Percentiles rank a stretch among this genome's conserved stretches.
Evolutionary conservation across 2,113 vertebrate species (phyloP).

Genomic region (Pheucticus melanocephalus): DNA sequence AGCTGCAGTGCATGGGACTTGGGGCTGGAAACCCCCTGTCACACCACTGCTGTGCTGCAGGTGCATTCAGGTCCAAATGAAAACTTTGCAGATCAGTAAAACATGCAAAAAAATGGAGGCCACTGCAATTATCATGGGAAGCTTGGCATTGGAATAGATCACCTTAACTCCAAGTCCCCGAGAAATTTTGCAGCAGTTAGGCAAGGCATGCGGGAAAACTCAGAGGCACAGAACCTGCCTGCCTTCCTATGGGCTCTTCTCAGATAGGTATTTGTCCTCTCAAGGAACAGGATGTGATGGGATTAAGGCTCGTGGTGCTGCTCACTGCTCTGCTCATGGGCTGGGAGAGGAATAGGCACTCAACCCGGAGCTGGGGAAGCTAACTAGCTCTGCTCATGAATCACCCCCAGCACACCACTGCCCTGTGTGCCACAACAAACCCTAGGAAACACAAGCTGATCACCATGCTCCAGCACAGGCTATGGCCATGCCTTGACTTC

Average conservation of each 20-base stretch:
- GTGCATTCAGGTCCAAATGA: not conserved
- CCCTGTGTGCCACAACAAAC: not conserved
- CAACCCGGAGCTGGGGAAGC: fast-evolving
- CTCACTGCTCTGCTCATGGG: not conserved
- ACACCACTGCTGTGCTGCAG: fast-evolving
- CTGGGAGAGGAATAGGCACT: not conserved
- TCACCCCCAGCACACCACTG: not conserved
- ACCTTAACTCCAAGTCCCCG: not conserved
- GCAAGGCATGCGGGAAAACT: not conserved
- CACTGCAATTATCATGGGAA: not conserved
- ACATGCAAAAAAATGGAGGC: not conserved
- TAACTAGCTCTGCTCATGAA: not conserved
- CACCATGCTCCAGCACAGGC: not conserved
- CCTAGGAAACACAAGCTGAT: not conserved
- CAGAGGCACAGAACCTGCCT: not conserved
- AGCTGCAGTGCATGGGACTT: not conserved
- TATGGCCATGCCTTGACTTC: not conserved
- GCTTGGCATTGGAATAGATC: not conserved
- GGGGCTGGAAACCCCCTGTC: not conserved
- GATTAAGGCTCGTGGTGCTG: not conserved
- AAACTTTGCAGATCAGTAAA: not conserved
- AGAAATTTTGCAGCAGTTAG: not conserved
- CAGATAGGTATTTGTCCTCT: not conserved
- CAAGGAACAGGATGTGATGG: not conserved
- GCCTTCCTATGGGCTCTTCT: not conserved